Evolutionary conservation across 2,113 vertebrate genomes (phyloP), one percentile per base, ranked within the genome.

Genomic region (Cheirogaleus medius): DNA sequence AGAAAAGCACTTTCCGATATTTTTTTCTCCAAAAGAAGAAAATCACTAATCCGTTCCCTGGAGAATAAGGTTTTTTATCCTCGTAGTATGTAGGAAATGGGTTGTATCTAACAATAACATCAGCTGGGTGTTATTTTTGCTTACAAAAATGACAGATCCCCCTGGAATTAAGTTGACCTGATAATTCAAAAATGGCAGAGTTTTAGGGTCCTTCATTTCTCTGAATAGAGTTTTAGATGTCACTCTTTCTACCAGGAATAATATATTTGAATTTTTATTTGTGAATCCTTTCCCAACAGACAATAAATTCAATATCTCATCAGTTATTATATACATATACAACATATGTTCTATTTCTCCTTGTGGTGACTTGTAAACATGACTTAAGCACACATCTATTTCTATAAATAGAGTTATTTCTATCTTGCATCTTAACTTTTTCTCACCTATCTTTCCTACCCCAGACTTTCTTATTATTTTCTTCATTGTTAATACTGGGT

Each of bases 261-360:
- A 27, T 27, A 89, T 69, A 98, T 92, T 94, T 87, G 14, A 63
- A 77, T 83, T 52, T 68, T 97, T 52, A 64, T 85, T 74, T 64
- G 21, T 76, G 58, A 23, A 5, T 97, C 37, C 34, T 96, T 90
- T 15, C 52, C 89, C 95, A 97, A 27, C 6, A 96, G 92, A 96
- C 23, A 97, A n/a, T 82, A 93, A 95, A 93, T 92, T 60, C 52
- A 93, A 3, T 29, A 64, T 82, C 78, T 93, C 66, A 77, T 97
- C 52, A 49, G 8, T 34, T 96, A 47, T 85, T 29, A 29, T 23
- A 56, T 4, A 3, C 13, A 95, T 97, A 21, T 90, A 11, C 23
- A 66, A 13, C 37, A 29, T 37, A 9, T 71, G 18, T 82, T 97
- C 58, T 90, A 0, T 85, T 97, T 97, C 47, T 95, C 3, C 1